Percentiles rank a stretch among this genome's conserved stretches.
Conservation (phyloP, 1,140 invertebrate species). For the Meloidogyne exigua region DNA sequence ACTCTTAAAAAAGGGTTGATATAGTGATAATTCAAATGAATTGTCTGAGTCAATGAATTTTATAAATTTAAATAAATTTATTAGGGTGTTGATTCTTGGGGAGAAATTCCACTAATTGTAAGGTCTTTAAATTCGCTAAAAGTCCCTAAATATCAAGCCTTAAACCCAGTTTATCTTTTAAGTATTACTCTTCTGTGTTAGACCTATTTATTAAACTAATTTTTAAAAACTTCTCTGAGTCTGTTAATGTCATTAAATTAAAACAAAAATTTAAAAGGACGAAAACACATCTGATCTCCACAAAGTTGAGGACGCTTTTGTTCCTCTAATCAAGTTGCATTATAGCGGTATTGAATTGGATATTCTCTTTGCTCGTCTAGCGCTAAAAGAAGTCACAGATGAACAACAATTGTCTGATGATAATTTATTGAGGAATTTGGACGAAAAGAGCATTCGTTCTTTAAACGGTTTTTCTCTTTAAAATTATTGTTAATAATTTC, state of each 20-base stretch:
- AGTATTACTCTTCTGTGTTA: too few relatives aligned
- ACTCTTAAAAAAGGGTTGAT: constrained; percentile 6
- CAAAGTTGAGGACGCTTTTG: constrained; percentile 96
- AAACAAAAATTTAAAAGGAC: constrained; percentile 51
- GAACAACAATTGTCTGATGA: constrained; percentile 84
- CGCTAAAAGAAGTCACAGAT: constrained; percentile 84
- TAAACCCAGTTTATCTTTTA: too few relatives aligned
- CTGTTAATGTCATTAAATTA: constrained; percentile 11
- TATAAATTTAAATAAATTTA: constrained; percentile 19
- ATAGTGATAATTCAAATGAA: background rate
- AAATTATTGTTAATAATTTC: constrained; percentile 21
- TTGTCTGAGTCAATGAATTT: background rate
- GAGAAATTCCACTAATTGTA: too few relatives aligned
- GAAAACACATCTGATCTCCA: constrained; percentile 65
- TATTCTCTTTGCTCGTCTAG: constrained; percentile 89
- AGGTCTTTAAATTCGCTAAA: too few relatives aligned
- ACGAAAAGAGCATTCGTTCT: constrained; percentile 91
- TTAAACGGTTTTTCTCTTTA: constrained; percentile 74
- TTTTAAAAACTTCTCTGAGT: background rate
- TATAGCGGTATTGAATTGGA: constrained; percentile 92
- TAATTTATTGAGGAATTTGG: constrained; percentile 86
- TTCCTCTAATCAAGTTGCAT: constrained; percentile 98
- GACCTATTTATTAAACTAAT: too few relatives aligned
- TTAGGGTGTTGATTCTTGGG: too few relatives aligned
- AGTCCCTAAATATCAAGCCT: too few relatives aligned